Conservation (phyloP, 2,113 vertebrate genomes). For the Tychaedon coryphoeus region DNA sequence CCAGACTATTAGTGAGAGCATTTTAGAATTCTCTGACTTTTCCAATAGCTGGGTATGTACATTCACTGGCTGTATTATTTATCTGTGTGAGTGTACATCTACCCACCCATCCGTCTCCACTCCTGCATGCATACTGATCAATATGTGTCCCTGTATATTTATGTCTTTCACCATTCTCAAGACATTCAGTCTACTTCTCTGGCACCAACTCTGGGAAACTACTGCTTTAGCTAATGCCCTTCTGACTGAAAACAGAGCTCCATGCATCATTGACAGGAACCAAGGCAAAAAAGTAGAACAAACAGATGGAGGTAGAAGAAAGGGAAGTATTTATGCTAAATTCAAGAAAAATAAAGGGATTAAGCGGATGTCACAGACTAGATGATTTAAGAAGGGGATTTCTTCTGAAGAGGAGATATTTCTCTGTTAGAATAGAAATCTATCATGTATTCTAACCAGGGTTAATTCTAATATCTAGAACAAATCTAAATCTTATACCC, state of each 20-base stretch:
- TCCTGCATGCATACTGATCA: constrained; percentile 6
- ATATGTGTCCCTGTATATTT: constrained; percentile 42
- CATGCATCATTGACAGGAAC: constrained; percentile 11
- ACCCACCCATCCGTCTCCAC: not conserved
- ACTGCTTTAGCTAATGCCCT: constrained; percentile 49
- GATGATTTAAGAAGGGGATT: constrained; percentile 55
- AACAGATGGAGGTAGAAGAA: constrained; percentile 50
- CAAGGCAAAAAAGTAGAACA: constrained; percentile 39
- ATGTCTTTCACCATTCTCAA: constrained; percentile 39
- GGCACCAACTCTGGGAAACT: constrained; percentile 55
- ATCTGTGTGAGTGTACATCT: constrained; percentile 13
- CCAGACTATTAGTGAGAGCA: constrained; percentile 9
- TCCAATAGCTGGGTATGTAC: not conserved
- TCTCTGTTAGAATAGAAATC: constrained; percentile 22
- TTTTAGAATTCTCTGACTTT: not conserved
- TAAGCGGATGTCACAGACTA: constrained; percentile 46
- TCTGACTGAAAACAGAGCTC: constrained; percentile 32
- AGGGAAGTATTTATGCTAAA: constrained; percentile 54
- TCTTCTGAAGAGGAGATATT: constrained; percentile 33
- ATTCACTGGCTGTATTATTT: constrained; percentile 31
- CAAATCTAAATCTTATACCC: constrained; percentile 54
- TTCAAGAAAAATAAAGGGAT: constrained; percentile 36
- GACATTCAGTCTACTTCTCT: constrained; percentile 33
- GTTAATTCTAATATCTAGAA: constrained; percentile 59
- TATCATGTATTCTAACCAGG: constrained; percentile 19